These are phyloP conservation scores for Tangara arthus DNA, from an alignment of 2,797 vertebrate species.

Conservation along the genomic window DNA sequence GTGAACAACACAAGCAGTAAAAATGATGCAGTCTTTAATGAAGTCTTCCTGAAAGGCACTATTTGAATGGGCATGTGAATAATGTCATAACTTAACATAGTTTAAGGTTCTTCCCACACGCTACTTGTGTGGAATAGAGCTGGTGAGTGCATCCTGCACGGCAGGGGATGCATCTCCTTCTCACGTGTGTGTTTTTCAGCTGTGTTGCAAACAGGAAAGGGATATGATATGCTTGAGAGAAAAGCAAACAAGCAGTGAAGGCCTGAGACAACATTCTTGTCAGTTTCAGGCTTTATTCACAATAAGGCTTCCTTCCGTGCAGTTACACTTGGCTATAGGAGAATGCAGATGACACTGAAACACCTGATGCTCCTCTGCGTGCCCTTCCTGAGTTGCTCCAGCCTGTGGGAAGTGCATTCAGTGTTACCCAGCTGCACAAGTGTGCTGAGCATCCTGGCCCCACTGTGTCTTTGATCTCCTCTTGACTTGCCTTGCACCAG, in stretches of 20 bases:
- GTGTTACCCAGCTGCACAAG: background rate
- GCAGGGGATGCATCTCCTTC: background rate
- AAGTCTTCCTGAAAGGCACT: background rate
- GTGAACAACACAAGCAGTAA: background rate
- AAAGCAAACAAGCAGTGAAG: background rate
- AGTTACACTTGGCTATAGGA: background rate
- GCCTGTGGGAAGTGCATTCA: background rate
- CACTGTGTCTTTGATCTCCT: background rate
- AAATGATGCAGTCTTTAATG: background rate
- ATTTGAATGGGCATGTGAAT: background rate
- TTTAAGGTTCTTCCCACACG: background rate
- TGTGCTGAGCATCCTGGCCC: background rate
- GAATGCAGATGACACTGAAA: background rate
- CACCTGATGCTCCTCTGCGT: background rate
- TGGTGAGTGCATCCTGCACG: accelerated
- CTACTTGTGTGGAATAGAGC: background rate
- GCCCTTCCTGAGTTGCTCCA: background rate
- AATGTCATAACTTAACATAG: background rate
- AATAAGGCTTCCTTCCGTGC: background rate
- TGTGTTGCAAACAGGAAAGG: background rate
- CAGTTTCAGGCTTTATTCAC: background rate
- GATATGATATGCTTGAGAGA: background rate
- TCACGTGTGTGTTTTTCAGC: background rate
- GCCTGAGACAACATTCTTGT: background rate
- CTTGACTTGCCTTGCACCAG: background rate